Conservation (phyloP, 2,888 invertebrate genomes). For the Acleris sparsana region DNA sequence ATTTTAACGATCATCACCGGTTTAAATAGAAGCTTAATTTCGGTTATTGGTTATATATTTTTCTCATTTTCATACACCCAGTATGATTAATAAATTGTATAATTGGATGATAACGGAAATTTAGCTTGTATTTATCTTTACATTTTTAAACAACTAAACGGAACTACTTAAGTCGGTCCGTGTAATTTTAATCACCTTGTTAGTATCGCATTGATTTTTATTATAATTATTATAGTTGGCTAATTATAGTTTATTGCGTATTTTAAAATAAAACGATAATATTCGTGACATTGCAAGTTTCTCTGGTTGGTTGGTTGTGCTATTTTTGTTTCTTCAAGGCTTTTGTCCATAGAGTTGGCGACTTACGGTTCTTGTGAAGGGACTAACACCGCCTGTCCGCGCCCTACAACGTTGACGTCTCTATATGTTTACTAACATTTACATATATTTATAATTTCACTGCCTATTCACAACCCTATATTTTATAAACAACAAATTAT, state of each 20-base stretch:
- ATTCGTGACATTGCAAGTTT: conserved; percentile 75
- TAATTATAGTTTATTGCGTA: conserved; percentile 73
- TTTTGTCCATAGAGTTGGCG: conserved; percentile 32
- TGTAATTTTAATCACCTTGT: conserved; percentile 49
- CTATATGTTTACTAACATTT: conserved; percentile 51
- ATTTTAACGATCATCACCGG: conserved; percentile 19
- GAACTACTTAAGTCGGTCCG: conserved; percentile 27
- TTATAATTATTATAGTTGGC: conserved; percentile 70
- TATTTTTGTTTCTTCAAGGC: conserved; percentile 56
- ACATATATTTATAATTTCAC: conserved; percentile 14
- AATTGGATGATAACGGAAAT: conserved; percentile 18
- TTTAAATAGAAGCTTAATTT: conserved; percentile 33
- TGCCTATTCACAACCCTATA: conserved; percentile 9
- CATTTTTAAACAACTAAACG: conserved; percentile 24
- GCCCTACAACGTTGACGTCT: conserved; percentile 36
- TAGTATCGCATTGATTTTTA: conserved; percentile 62
- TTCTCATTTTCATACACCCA: neutral
- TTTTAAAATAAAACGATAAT: conserved; percentile 75
- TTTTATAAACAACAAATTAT: neutral
- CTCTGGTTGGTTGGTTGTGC: conserved; percentile 79
- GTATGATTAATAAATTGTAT: conserved; percentile 2
- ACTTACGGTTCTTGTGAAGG: conserved; percentile 60
- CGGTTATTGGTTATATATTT: conserved; percentile 9
- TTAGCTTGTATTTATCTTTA: conserved; percentile 26
- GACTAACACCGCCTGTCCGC: conserved; percentile 48